Base-by-base conservation (phyloP, 2,888 invertebrate genomes). In the Andricus curvator region DNA sequence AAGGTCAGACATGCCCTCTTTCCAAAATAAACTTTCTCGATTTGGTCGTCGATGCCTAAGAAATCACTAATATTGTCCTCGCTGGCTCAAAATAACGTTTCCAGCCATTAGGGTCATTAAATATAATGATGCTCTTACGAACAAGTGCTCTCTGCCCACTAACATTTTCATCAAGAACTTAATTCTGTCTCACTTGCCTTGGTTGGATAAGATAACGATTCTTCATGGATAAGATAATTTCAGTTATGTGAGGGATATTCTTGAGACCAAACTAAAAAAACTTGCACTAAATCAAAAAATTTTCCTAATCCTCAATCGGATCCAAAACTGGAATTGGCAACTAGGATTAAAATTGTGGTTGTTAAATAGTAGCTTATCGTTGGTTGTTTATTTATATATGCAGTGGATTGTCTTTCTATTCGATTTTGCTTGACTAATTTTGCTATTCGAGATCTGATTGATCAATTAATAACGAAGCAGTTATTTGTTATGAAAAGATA, bases 1-100 rank as follows among this genome's bases (percentile, higher is more conserved):
- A 74, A 74, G 74, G 74, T 74, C 56, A 33, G 29, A 33, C 20
- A n/a, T 51, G 51, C 13, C 51, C n/a, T 74, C 74, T 33, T 51
- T 74, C n/a, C 2, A 74, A 74, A 74, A 74, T 33, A 74, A 74
- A 74, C 74, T 74, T 74, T 74, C 74, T 74, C n/a, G n/a, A 56
- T 74, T 56, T 74, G 74, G 74, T n/a, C 33, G n/a, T 74, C n/a
- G 29, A 70, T 48, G 25, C 15, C 25, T 29, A 70, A 20, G 20
- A 29, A 20, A 22, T 25, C 48, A 70, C 64, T 48, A 51, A 48
- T 70, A 51, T 48, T 11, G 20, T 70, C 70, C 70, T 70, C 70
- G 29, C 20, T 17, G 15, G 20, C 44, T 67, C 22, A 44, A 67
- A 67, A 67, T 67, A 67, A 67, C 44, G 25, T 41, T 25, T 25